Conservation (phyloP, 2,113 vertebrate species). For the Promerops cafer region DNA sequence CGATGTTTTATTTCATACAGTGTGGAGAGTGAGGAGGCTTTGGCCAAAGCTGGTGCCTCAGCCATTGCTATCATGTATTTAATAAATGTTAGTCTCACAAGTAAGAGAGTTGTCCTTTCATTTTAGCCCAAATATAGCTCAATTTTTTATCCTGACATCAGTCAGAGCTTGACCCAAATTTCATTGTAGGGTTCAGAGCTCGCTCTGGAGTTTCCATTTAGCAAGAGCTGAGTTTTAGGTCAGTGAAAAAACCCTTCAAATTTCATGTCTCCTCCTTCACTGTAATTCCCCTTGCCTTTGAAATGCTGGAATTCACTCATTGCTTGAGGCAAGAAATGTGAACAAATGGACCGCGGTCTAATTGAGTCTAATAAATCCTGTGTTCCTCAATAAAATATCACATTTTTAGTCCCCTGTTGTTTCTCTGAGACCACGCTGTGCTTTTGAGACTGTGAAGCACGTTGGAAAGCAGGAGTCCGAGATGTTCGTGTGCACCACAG, state of each 20-base stretch:
- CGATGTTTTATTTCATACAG: not conserved
- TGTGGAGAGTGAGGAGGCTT: not conserved
- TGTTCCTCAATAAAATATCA: slow-evolving; percentile 20
- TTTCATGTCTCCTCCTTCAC: not conserved
- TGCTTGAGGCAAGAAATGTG: not conserved
- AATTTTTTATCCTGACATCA: not conserved
- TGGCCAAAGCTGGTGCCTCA: not conserved
- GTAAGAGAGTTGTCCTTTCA: not conserved
- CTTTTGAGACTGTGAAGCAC: not conserved
- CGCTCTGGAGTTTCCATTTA: not conserved
- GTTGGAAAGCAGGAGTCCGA: not conserved
- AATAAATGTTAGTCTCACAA: not conserved
- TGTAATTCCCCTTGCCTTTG: not conserved
- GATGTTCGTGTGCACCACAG: not conserved
- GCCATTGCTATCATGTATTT: not conserved
- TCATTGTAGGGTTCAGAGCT: not conserved
- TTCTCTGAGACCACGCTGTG: not conserved
- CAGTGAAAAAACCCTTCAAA: not conserved
- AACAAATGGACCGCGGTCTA: not conserved
- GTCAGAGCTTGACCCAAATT: not conserved
- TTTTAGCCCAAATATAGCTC: not conserved
- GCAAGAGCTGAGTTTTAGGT: not conserved
- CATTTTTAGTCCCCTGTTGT: not conserved
- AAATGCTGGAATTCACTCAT: slow-evolving; percentile 1
- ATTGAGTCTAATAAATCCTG: slow-evolving; percentile 39